Conservation (phyloP, 2,888 invertebrate species). For the Mimumesa dahlbomi region DNA sequence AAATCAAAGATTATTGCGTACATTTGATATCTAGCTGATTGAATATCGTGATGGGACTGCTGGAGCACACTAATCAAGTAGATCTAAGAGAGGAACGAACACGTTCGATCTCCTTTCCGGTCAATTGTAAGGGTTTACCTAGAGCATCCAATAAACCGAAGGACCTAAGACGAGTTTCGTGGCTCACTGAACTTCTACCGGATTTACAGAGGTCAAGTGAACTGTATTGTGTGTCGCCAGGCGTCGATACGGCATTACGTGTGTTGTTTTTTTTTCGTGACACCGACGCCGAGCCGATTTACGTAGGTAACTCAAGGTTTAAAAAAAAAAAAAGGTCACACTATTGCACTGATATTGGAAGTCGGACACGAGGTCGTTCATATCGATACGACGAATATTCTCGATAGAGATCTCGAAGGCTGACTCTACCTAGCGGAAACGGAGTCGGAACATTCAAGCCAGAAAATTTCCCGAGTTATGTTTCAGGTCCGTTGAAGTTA, state of each 20-base stretch:
- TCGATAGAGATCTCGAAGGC: neutral
- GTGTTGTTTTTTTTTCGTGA: conserved; percentile 40
- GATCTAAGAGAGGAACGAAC: neutral
- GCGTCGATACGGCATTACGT: conserved; percentile 41
- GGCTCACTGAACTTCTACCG: conserved; percentile 31
- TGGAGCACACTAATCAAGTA: conserved; percentile 35
- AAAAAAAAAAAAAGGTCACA: conserved; percentile 29
- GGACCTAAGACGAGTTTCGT: conserved; percentile 24
- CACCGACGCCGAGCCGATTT: conserved; percentile 26
- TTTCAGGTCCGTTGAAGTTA: neutral
- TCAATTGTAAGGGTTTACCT: conserved; percentile 42
- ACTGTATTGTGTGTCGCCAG: conserved; percentile 29
- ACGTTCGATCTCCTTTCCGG: conserved; percentile 30
- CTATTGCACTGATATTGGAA: conserved; percentile 15
- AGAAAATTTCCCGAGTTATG: conserved; percentile 1
- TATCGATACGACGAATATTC: neutral
- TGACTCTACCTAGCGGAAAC: neutral
- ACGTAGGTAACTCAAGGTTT: conserved; percentile 34
- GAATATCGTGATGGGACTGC: conserved; percentile 40
- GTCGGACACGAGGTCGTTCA: neutral
- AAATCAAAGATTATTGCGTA: no score
- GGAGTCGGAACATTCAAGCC: neutral
- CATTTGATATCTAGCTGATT: no score
- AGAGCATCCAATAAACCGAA: conserved; percentile 51
- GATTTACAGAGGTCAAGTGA: conserved; percentile 50